Percentiles rank a stretch among this genome's conserved stretches.
phyloP scores from a whole-genome alignment of 2,888 invertebrate species.

The Torymus tubicola region DNA sequence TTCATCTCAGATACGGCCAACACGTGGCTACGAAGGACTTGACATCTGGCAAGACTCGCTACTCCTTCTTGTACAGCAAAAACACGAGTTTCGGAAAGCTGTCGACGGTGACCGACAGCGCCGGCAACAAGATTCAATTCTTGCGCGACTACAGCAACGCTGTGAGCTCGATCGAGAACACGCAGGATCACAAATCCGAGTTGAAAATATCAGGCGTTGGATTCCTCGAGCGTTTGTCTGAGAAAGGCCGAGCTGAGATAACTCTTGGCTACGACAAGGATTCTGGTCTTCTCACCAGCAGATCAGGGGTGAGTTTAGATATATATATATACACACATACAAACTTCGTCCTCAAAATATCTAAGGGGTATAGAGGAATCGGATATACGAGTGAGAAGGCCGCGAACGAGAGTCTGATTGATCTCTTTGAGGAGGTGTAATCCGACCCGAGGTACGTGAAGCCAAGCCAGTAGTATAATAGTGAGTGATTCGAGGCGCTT shows the following conservation, averaged over 20 bases:
- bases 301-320: slow-evolving; percentile 83
- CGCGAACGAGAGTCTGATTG: slow-evolving; percentile 23
- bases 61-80: slow-evolving; percentile 97
- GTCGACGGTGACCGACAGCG: slow-evolving; percentile 94
- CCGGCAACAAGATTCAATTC: slow-evolving; percentile 94
- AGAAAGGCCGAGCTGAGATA: slow-evolving; percentile 92
- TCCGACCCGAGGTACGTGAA: neutral
- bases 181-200: slow-evolving; percentile 94
- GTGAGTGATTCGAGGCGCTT: slow-evolving; percentile 43
- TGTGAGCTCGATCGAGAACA: slow-evolving; percentile 95
- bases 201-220: slow-evolving; percentile 95
- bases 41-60: slow-evolving; percentile 95
- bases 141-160: slow-evolving; percentile 94
- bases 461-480: neutral
- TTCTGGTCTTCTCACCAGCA: slow-evolving; percentile 90
- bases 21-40: slow-evolving; percentile 96
- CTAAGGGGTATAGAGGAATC: neutral
- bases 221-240: slow-evolving; percentile 90
- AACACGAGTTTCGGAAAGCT: slow-evolving; percentile 96
- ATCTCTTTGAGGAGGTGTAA: slow-evolving; percentile 48
- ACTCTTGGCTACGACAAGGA: slow-evolving; percentile 94
- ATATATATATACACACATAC: neutral
- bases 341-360: slow-evolving; percentile 42
- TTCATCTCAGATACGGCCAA: slow-evolving; percentile 87
- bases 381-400: neutral